phyloP scores from a whole-genome alignment of 1,140 invertebrate genomes.

The Augochlora pura region DNA sequence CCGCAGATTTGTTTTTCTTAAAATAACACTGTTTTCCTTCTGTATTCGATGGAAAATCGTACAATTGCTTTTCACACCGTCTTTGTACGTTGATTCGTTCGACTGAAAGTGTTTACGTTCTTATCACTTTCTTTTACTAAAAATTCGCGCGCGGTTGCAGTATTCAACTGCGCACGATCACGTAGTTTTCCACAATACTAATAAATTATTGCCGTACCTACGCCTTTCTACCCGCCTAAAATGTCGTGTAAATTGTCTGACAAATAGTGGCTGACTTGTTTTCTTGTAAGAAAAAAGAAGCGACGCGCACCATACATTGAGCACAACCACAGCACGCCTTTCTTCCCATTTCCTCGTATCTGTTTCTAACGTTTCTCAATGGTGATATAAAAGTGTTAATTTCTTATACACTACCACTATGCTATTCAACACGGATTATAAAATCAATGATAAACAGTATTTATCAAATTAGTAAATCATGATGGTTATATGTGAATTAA shows the following conservation, averaged over 20 bases:
- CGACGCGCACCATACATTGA: slow-evolving; percentile 40
- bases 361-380: neutral
- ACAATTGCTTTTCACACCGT: neutral
- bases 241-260: slow-evolving; percentile 25
- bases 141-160: slow-evolving; percentile 37
- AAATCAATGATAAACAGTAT: slow-evolving; percentile 4
- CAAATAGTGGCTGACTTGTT: slow-evolving; percentile 39
- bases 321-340: slow-evolving; percentile 51
- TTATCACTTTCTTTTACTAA: slow-evolving; percentile 35
- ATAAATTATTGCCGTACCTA: neutral
- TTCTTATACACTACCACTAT: neutral
- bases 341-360: slow-evolving; percentile 27
- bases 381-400: slow-evolving; percentile 7
- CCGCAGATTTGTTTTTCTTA: neutral
- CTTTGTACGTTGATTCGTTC: slow-evolving; percentile 10
- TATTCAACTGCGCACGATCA: slow-evolving; percentile 26
- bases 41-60: neutral
- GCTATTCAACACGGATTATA: neutral
- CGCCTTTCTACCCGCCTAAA: slow-evolving; percentile 34
- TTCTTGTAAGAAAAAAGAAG: slow-evolving; percentile 45
- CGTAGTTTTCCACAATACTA: neutral
- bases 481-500: neutral
- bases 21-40: neutral
- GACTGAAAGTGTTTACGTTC: slow-evolving; percentile 38
- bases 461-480: neutral